phyloP scores from a whole-genome alignment of 2,888 invertebrate genomes.

The Hirtodrosophila alboralis region DNA sequence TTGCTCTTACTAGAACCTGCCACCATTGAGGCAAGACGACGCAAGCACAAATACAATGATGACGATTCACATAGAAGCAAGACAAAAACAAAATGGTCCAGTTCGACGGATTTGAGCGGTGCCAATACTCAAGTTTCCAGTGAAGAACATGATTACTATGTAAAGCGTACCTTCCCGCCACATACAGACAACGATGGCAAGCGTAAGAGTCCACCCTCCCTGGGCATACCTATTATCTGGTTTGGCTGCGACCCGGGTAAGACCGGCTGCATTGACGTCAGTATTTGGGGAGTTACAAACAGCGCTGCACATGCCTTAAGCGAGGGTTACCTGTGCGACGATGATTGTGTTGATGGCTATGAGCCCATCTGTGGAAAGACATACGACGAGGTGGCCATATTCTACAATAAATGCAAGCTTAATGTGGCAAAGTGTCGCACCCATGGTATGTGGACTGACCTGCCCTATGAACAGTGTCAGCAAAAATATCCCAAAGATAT shows the following conservation, averaged over 20 bases:
- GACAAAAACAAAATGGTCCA: constrained; percentile 81
- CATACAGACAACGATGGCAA: constrained; percentile 14
- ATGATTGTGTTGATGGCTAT: constrained; percentile 75
- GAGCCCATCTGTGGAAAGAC: constrained; percentile 79
- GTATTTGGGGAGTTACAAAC: constrained; percentile 67
- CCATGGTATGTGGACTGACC: constrained; percentile 76
- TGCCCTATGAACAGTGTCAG: constrained; percentile 70
- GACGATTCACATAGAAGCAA: constrained; percentile 63
- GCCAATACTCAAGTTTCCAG: constrained; percentile 68
- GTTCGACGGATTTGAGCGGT: constrained; percentile 63
- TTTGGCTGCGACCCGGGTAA: constrained; percentile 58
- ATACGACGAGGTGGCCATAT: constrained; percentile 74
- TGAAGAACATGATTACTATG: constrained; percentile 81
- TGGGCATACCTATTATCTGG: constrained; percentile 81
- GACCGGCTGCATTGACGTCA: constrained; percentile 50
- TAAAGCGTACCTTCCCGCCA: constrained; percentile 78
- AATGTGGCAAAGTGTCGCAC: constrained; percentile 81
- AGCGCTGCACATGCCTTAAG: constrained; percentile 61
- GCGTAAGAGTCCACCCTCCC: constrained; percentile 71
- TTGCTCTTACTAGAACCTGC: constrained; percentile 55
- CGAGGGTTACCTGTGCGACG: constrained; percentile 79
- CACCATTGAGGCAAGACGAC: constrained; percentile 64
- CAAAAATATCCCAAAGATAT: constrained; percentile 73
- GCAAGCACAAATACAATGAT: constrained; percentile 69
- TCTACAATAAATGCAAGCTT: constrained; percentile 80